Evolutionary conservation across 2,113 vertebrate genomes (phyloP).

Genomic region (Caloenas nicobarica): DNA sequence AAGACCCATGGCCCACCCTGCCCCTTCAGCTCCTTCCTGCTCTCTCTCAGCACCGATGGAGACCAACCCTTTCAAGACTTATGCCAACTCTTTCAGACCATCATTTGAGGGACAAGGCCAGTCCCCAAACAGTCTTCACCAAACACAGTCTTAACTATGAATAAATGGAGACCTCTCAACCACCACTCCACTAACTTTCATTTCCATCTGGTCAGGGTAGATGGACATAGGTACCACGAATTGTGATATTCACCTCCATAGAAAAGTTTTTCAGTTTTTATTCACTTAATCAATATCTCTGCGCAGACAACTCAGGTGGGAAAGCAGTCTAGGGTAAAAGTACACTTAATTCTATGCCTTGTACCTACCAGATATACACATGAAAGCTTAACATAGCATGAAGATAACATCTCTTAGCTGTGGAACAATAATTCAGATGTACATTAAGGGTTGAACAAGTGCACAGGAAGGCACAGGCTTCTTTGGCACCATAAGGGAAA

Average conservation of each 20-base stretch:
- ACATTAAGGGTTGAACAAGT: neutral
- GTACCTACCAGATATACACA: neutral
- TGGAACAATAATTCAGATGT: neutral
- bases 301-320: neutral
- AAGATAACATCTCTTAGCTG: neutral
- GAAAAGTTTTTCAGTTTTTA: neutral
- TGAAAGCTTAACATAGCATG: neutral
- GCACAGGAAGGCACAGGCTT: neutral
- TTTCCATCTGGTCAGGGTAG: neutral
- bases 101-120: neutral
- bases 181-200: neutral
- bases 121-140: neutral
- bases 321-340: neutral
- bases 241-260: neutral
- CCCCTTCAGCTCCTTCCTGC: neutral
- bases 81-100: neutral
- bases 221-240: neutral
- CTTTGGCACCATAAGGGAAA: neutral
- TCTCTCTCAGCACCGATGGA: neutral
- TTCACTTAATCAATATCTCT: neutral
- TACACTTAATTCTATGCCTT: neutral
- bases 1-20: neutral
- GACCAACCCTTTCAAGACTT: neutral
- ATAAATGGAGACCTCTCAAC: neutral
- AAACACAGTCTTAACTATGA: neutral